Base-by-base conservation (phyloP, 2,888 invertebrate genomes). In the Ormyrus labotus region DNA sequence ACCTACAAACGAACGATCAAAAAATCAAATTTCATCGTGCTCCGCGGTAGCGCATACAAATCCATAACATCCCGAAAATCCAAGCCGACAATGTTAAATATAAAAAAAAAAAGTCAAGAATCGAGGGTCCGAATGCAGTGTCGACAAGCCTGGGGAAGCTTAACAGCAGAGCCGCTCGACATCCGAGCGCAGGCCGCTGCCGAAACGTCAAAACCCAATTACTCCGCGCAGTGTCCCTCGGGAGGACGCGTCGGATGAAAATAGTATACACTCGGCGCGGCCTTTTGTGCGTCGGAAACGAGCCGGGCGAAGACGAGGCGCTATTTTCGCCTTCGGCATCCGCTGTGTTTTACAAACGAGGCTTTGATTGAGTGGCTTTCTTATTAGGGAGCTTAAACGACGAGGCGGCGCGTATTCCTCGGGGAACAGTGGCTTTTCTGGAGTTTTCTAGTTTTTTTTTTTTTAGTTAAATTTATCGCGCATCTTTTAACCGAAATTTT, bases 151-250 rank as follows among this genome's bases (percentile, higher is more conserved):
- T 80, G 75, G 78, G 65, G 84, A 84, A 80, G 76, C 76, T 83
- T 83, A 82, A 83, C n/a, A 9, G 83, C 83, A 82, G 19, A 19
- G 19, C 19, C 19, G 19, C 19, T 19, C 19, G 19, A 81, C 81
- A 77, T 73, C 70, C 78, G 79, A 81, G 68, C 74, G 70, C 67
- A 70, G 78, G 73, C 82, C 85, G 60, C 58, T 70, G 60, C 55
- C 68, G 55, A 75, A 75, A 83, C 83, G 87, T 88, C 86, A 86
- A 88, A 89, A 87, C 86, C 87, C 86, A 89, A 89, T 90, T 89
- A 90, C 86, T 86, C 84, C 6, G 57, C 48, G 11, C 71, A 5
- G 6, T 7, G 47, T 79, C 81, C 72, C 78, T 63, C 11, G 72
- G 53, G 76, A 75, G 48, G n/a, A 11, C 34, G 57, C 45, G 13